Percentiles rank a stretch among this genome's conserved stretches.
Conservation (phyloP, 2,888 invertebrate genomes). For the Papilio protenor region DNA sequence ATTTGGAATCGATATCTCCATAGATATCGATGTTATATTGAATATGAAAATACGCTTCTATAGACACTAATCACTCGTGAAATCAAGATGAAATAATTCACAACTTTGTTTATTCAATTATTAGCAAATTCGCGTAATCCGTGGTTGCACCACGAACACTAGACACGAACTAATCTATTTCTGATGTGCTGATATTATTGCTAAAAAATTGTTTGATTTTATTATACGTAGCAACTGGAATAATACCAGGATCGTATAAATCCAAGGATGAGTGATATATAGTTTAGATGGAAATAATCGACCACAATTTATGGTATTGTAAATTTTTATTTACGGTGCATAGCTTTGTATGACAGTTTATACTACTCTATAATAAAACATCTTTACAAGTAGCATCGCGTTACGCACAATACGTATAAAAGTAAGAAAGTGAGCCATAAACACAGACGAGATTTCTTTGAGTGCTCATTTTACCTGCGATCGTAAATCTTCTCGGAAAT, state of each 20-base stretch:
- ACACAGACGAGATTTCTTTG: constrained; percentile 23
- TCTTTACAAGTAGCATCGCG: constrained; percentile 21
- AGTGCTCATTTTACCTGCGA: constrained; percentile 27
- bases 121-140: constrained; percentile 21
- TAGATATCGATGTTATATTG: background rate
- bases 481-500: constrained; percentile 40
- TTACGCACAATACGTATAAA: constrained; percentile 32
- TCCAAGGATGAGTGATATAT: background rate
- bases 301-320: too few species aligned
- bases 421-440: constrained; percentile 33
- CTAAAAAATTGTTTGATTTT: constrained; percentile 29
- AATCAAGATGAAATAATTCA: background rate
- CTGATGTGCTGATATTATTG: constrained; percentile 33
- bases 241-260: background rate
- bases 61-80: background rate
- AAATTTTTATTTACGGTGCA: too few species aligned
- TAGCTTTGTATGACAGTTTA: background rate
- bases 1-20: background rate
- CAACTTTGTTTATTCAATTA: background rate
- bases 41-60: background rate
- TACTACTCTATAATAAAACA: constrained; percentile 11
- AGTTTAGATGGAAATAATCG: too few species aligned
- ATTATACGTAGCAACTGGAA: constrained; percentile 16
- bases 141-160: constrained; percentile 15
- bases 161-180: constrained; percentile 34